These are phyloP conservation scores for Myotis vivesi DNA, from an alignment of 2,797 vertebrate species.

Conservation along the genomic window DNA sequence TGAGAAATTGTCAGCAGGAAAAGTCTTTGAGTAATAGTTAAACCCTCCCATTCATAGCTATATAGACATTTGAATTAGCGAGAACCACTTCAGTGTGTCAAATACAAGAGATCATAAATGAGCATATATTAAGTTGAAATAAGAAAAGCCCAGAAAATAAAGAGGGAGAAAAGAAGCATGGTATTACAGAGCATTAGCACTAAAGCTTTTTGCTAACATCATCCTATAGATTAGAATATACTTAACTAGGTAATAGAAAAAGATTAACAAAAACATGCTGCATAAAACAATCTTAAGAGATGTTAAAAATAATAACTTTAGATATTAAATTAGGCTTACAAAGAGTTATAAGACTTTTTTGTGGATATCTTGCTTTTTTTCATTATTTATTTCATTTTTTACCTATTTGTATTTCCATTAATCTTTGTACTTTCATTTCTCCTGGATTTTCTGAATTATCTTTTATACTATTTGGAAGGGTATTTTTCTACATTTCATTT, in stretches of 20 bases:
- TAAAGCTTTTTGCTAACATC: not conserved
- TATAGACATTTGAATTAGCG: not conserved
- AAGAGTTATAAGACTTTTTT: not conserved
- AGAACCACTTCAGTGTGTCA: not conserved
- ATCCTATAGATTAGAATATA: not conserved
- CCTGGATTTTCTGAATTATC: not conserved
- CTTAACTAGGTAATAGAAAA: not conserved
- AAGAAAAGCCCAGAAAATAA: not conserved
- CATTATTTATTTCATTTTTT: not conserved
- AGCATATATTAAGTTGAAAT: not conserved
- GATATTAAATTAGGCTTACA: not conserved
- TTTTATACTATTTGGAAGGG: not conserved
- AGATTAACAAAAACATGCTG: not conserved
- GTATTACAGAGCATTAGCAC: not conserved
- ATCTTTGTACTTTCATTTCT: not conserved
- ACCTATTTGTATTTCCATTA: not conserved
- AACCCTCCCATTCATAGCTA: not conserved
- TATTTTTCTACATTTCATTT: slow-evolving; percentile 49
- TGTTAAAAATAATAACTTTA: not conserved
- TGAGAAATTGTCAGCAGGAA: not conserved
- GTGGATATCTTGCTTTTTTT: not conserved
- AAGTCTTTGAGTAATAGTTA: not conserved
- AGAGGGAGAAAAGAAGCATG: not conserved
- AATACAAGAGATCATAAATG: not conserved
- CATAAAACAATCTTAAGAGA: not conserved